Base-by-base conservation (phyloP, 2,888 invertebrate genomes). In the Chouioia cunea region DNA sequence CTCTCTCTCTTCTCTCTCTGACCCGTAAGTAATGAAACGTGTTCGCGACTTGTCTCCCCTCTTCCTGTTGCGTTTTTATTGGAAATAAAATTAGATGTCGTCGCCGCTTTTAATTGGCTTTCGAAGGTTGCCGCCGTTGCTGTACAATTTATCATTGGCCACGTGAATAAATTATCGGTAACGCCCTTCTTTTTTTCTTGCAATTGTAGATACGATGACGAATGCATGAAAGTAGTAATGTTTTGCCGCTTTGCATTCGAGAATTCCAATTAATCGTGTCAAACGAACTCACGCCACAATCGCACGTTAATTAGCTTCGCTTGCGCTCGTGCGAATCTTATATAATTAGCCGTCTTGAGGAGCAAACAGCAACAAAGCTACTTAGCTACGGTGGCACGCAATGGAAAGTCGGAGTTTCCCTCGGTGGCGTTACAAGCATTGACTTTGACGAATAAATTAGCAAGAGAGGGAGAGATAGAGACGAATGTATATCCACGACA, bases 361-460 rank as follows among this genome's bases (percentile, higher is more conserved):
- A 6, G 22, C 44, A 48, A 16, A 44, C 36, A 43, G 23, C 15
- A 66, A 69, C 73, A 71, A 67, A 75, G 71, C 71, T 75, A 75
- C 73, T 71, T 70, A 75, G 54, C 54, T 12, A 36, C 10, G 36
- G 36, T 36, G 36, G 53, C 46, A 52, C 66, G 63, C 59, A 70
- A 75, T 71, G 50, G 68, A 71, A 69, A 69, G 73, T 64, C 65
- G 50, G 46, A 63, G 57, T 54, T 50, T 50, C 10, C 36, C 36
- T 6, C 6, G 54, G 59, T 67, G 22, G 20, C 58, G 64, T 65
- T 68, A 57, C 65, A 59, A 52, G 72, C 68, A 68, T 71, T 71
- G 71, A 71, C 70, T 71, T 71, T 72, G 68, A 74, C 76, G 76
- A 76, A 76, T 78, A 74, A 76, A 74, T 74, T 70, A 69, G 70